Evolutionary conservation across 2,888 invertebrate genomes (phyloP), one percentile per base, ranked within the genome.

Genomic region (Nomada ruficornis): DNA sequence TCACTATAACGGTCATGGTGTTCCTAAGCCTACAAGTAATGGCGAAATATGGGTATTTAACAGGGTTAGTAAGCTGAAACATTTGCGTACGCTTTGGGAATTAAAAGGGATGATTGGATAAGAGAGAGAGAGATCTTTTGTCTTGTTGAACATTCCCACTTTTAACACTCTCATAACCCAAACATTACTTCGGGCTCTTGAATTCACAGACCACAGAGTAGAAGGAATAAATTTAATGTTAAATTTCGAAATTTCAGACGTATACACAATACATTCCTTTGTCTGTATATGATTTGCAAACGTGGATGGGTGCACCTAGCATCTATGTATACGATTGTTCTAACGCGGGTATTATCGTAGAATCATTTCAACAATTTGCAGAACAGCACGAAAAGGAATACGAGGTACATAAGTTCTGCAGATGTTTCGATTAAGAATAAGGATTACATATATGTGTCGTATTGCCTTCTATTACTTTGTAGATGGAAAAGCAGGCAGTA

Each of bases 1-100:
- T 94, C 99, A 99, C 94, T 99, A 99, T 94, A 99, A 99, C 94
- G 99, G 99, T 0, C 99, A 99, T 94, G 99, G 99, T 20, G 99
- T 99, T 79, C 99, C 99, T 59, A 97, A 97, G 94, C 99, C 99
- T 50, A 99, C 99, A 13, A 95, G 96, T 23, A 99, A 99, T 94
- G 99, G 99, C 11, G 99, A 99, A 95, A 98, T 99, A 90, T 99
- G 99, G 99, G 99, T 99, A 4, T 99, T 99, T 94, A 99, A 99
- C 94, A 96, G 97, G 95, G 98, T 98, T 93, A 93, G 94, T 91
- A 44, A 13, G 60, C 0, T 9, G 9, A 5, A 65, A 18, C 18
- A 29, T 26, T 23, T 15, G 26, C 0, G 26, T 20, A 23, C 59
- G 9, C 4, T 15, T 47, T 23, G 15, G 9, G 5, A 13, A 36